Evolutionary conservation across 2,797 vertebrate species (phyloP).

Genomic region (Muscicapa comitata): DNA sequence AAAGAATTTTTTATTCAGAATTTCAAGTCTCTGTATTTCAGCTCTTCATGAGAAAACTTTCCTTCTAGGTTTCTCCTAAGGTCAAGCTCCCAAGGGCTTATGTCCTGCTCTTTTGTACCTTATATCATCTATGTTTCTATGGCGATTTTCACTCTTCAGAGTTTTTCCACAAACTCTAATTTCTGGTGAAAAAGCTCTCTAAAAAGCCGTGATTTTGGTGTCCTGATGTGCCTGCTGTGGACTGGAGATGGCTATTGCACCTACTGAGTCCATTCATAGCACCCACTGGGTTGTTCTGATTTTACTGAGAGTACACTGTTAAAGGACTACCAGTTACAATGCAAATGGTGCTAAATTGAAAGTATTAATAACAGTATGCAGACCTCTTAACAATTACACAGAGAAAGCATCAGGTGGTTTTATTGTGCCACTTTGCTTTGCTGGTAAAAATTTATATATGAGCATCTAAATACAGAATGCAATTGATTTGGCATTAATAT

Average conservation of each 20-base stretch:
- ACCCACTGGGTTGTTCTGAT: not conserved
- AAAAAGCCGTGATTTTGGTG: not conserved
- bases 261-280: not conserved
- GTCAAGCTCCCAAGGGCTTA: not conserved
- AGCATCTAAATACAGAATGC: not conserved
- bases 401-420: not conserved
- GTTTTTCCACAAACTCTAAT: not conserved
- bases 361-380: not conserved
- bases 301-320: not conserved
- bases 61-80: not conserved
- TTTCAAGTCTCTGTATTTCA: not conserved
- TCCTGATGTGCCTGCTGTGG: not conserved
- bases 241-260: not conserved
- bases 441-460: not conserved
- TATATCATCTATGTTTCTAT: not conserved
- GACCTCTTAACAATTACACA: not conserved
- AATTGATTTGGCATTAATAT: not conserved
- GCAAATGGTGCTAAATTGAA: not conserved
- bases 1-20: constrained; percentile 31
- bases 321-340: not conserved
- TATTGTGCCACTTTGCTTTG: not conserved
- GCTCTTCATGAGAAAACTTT: not conserved
- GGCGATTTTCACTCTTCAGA: not conserved
- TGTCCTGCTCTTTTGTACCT: not conserved
- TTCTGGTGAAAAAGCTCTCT: constrained; percentile 3